These are phyloP conservation scores for Falco columbarius DNA, from an alignment of 2,797 vertebrate genomes.

Conservation along the genomic window DNA sequence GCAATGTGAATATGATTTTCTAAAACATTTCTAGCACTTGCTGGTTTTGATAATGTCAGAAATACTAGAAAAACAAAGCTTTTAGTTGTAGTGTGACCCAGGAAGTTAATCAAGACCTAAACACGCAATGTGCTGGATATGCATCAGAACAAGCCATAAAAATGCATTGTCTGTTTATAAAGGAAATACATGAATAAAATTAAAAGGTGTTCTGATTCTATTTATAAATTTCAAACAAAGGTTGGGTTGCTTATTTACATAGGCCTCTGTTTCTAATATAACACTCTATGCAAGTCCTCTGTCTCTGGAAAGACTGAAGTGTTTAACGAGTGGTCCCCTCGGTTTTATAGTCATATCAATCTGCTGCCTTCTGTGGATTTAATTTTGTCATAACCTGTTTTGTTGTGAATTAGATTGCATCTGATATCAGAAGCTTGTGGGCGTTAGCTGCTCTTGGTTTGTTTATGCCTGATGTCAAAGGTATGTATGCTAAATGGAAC, in stretches of 20 bases:
- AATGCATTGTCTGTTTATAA: neutral
- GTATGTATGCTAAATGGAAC: neutral
- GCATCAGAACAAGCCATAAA: neutral
- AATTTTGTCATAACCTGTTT: neutral
- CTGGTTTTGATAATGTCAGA: neutral
- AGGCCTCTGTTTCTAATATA: neutral
- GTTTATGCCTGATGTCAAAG: neutral
- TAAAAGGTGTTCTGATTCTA: neutral
- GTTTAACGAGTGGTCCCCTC: neutral
- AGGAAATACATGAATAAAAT: neutral
- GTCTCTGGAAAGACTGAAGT: neutral
- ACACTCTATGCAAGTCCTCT: neutral
- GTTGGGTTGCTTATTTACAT: neutral
- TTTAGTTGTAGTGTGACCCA: neutral
- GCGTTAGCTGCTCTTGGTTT: neutral
- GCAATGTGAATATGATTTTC: neutral
- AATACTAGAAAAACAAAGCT: neutral
- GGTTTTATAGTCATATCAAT: neutral
- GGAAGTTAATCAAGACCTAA: neutral
- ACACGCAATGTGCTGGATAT: neutral
- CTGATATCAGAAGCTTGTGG: neutral
- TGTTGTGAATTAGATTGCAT: neutral
- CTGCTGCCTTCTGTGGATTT: neutral
- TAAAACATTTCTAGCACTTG: neutral
- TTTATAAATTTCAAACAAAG: neutral